These are phyloP conservation scores for Bufo bufo DNA, from an alignment of 2,113 vertebrate species.

Conservation along the genomic window DNA sequence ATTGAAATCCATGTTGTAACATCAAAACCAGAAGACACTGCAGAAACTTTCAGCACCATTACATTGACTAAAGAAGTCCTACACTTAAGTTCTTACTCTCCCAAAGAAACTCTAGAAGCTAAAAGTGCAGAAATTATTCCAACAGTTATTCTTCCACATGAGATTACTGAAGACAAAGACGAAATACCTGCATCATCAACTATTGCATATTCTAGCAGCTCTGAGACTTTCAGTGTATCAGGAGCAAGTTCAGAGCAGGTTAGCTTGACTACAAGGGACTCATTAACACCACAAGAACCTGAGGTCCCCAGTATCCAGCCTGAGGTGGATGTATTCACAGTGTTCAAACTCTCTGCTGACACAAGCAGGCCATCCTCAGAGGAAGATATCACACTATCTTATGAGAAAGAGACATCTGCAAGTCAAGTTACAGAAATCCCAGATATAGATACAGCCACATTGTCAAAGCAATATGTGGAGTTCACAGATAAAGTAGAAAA, in stretches of 20 bases:
- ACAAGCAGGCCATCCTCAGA: slow-evolving; percentile 7
- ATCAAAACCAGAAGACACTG: slow-evolving; percentile 57
- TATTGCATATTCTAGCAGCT: slow-evolving; percentile 49
- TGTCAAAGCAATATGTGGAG: slow-evolving; percentile 63
- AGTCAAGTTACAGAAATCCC: slow-evolving; percentile 36
- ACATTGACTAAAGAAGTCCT: slow-evolving; percentile 59
- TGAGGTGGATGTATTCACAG: slow-evolving; percentile 44
- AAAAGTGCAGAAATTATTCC: slow-evolving; percentile 68
- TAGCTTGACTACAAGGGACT: slow-evolving; percentile 35
- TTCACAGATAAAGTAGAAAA: slow-evolving; percentile 57
- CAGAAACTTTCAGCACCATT: slow-evolving; percentile 62
- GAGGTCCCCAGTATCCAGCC: slow-evolving; percentile 17
- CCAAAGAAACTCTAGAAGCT: slow-evolving; percentile 65
- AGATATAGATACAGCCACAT: slow-evolving; percentile 60
- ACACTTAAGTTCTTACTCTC: slow-evolving; percentile 58
- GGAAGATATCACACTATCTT: not conserved
- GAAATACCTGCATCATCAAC: slow-evolving; percentile 58
- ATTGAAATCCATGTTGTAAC: slow-evolving; percentile 61
- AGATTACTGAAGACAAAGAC: slow-evolving; percentile 56
- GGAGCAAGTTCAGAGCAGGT: slow-evolving; percentile 60
- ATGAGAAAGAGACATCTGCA: not conserved
- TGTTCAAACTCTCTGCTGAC: slow-evolving; percentile 30
- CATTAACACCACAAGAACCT: slow-evolving; percentile 41
- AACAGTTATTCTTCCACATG: slow-evolving; percentile 66
- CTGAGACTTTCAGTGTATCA: slow-evolving; percentile 64